Conservation (phyloP, 2,113 vertebrate species). For the Chionomys nivalis region DNA sequence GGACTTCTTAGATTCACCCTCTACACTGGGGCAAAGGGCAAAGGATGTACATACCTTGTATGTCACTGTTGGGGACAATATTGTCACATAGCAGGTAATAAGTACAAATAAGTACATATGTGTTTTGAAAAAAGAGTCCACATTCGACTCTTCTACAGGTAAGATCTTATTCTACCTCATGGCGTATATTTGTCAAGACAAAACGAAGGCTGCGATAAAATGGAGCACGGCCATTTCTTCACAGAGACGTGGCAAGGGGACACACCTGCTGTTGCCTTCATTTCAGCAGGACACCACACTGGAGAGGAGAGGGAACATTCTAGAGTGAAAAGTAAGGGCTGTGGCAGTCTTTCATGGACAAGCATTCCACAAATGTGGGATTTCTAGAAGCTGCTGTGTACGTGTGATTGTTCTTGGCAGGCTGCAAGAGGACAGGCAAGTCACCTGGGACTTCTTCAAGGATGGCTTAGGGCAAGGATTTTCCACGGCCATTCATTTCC, state of each 20-base stretch:
- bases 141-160: neutral
- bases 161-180: neutral
- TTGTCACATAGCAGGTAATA: neutral
- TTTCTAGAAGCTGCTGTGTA: neutral
- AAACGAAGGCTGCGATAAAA: conserved; percentile 41
- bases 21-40: neutral
- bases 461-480: neutral
- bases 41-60: neutral
- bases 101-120: neutral
- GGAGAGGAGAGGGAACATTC: neutral
- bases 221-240: conserved; percentile 19
- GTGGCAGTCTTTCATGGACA: neutral
- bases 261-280: neutral
- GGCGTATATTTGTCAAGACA: neutral
- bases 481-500: neutral
- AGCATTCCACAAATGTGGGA: neutral
- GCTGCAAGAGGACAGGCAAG: neutral
- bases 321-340: neutral
- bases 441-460: neutral
- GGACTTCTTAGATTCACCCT: neutral
- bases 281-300: neutral
- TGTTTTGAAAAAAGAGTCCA: neutral
- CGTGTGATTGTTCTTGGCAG: neutral
- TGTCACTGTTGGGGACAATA: neutral
- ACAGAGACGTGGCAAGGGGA: neutral